Conservation (phyloP, 2,888 invertebrate genomes). For the Conops quadrifasciatus region DNA sequence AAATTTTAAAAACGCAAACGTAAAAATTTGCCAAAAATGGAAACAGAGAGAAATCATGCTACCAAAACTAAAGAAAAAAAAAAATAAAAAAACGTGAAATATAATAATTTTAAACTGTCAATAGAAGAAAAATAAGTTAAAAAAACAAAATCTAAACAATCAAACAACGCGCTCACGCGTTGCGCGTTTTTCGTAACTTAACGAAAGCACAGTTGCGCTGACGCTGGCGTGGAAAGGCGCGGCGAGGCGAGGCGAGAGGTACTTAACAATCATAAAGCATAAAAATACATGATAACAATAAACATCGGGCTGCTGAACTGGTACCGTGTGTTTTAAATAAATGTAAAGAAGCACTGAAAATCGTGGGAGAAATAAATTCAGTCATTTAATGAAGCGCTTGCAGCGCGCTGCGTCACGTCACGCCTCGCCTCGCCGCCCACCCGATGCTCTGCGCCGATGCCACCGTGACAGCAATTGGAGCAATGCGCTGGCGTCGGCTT, state of each 20-base stretch:
- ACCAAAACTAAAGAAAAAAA: background rate
- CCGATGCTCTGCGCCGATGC: no score
- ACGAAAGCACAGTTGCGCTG: no score
- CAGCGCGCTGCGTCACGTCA: no score
- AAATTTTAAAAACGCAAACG: no score
- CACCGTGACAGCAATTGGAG: background rate
- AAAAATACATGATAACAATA: background rate
- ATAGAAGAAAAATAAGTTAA: background rate
- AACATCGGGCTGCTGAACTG: background rate
- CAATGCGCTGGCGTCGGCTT: background rate
- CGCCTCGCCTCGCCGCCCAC: background rate
- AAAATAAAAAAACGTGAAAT: background rate
- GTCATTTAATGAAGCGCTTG: background rate
- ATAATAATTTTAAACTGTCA: no score
- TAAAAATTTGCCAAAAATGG: no score
- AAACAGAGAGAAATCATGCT: background rate
- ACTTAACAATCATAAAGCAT: background rate
- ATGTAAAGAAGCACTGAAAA: background rate
- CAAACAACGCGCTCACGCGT: no score
- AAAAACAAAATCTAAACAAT: background rate
- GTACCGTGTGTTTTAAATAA: background rate
- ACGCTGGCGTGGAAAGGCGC: no score
- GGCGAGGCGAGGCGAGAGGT: no score
- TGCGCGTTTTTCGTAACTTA: no score
- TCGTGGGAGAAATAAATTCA: slow-evolving; percentile 34